A percentile compares a stretch with the other conserved stretches of the same genome.
Conservation (phyloP, 2,113 vertebrate genomes). For the Eulemur rufifrons region DNA sequence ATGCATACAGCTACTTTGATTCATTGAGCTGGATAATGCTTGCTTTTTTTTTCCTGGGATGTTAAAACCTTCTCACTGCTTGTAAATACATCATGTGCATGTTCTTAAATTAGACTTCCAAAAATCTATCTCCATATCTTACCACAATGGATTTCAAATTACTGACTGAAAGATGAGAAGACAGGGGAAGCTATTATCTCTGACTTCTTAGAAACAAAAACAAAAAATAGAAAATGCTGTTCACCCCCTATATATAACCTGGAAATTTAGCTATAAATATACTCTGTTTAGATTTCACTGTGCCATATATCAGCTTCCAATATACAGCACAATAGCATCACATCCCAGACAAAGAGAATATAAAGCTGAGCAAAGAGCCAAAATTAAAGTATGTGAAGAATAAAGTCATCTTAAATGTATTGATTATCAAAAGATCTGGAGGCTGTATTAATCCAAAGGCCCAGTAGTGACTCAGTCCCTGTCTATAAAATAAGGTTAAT, state of each 20-base stretch:
- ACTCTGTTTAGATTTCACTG: background rate
- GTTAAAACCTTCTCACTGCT: background rate
- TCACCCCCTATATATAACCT: background rate
- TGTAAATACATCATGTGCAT: background rate
- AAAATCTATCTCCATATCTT: background rate
- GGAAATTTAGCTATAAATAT: background rate
- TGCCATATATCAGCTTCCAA: background rate
- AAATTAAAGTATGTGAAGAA: background rate
- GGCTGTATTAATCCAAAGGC: background rate
- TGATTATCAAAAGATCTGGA: background rate
- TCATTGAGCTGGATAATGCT: slow-evolving; percentile 38
- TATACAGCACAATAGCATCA: background rate
- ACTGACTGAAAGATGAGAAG: background rate
- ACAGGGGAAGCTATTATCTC: background rate
- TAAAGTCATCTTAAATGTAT: background rate
- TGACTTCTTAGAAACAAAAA: slow-evolving; percentile 14
- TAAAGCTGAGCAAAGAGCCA: background rate
- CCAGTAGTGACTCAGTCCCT: background rate
- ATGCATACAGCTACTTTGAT: background rate
- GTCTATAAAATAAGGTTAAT: background rate
- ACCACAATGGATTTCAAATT: background rate
- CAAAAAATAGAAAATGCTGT: background rate
- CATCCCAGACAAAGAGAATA: background rate
- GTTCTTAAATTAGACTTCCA: slow-evolving; percentile 28
- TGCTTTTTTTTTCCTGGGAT: background rate